Evolutionary conservation across 2,113 vertebrate genomes (phyloP), one percentile per base, ranked within the genome.

Genomic region (Ellobius talpinus): DNA sequence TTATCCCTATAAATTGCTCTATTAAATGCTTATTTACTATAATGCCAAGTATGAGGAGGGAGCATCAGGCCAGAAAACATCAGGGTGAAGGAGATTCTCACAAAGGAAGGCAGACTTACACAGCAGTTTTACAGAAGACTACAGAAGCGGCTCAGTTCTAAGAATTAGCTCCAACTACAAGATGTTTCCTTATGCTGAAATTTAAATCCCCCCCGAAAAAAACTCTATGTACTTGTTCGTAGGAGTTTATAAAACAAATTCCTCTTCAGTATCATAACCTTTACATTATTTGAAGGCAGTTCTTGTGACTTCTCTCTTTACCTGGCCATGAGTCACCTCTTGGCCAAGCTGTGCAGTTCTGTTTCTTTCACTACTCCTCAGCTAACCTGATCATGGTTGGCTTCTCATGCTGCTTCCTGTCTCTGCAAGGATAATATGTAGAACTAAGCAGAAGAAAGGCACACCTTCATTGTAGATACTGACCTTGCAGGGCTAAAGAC

Each of bases 111-210:
- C 39, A 78, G 52, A 3, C n/a, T 95, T 19, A 94, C 78, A 14
- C 63, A 76, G 68, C 3, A 58, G 63, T 87, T 85, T 93, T 72
- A 90, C 11, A 88, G 66, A 93, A 90, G 26, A 88, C 70, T 31
- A 26, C 26, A 90, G 65, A 96, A 21, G 58, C 47, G 26, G 90
- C 1, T 90, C 68, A 92, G 89, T 91, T 92, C 23, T 65, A 81
- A 86, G 61, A 93, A 24, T 94, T 87, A 72, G n/a, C n/a, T 88
- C 42, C 19, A 88, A 91, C 74, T 68, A 66, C 68, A 66, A 50
- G 39, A 73, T 82, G 29, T 50, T 89, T 96, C 81, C 50, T 96
- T 74, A 96, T 26, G n/a, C 66, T 94, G 42, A 86, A 95, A 95
- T 91, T 66, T 91, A 95, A 29, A 81, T 70, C 12, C 55, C 21